Percentiles rank a stretch among this genome's conserved stretches.
Conservation (phyloP, 2,888 invertebrate genomes). For the Xiphydria camelus region DNA sequence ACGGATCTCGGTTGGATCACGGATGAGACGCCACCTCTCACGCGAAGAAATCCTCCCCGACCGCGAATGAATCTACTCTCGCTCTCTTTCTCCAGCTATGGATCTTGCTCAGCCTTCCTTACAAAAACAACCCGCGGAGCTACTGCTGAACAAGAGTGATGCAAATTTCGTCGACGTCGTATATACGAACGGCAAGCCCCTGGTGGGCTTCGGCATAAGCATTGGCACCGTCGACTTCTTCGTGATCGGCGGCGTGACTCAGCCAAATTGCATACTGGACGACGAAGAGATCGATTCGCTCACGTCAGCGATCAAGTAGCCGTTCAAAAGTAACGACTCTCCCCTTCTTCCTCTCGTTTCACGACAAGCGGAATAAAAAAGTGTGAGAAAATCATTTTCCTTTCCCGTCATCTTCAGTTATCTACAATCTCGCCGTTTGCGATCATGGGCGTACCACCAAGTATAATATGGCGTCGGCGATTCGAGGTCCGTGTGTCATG, state of each 20-base stretch:
- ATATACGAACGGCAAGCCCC: constrained; percentile 52
- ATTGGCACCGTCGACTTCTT: constrained; percentile 58
- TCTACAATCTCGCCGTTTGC: constrained; percentile 36
- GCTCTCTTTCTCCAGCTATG: constrained; percentile 39
- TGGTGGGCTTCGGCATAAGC: constrained; percentile 47
- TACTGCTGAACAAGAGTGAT: constrained; percentile 49
- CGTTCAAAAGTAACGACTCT: background rate
- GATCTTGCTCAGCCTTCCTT: constrained; percentile 57
- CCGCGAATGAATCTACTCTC: background rate
- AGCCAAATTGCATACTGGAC: constrained; percentile 55
- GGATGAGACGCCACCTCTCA: constrained; percentile 45
- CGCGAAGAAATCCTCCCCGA: background rate
- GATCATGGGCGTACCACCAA: constrained; percentile 32
- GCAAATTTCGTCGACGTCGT: constrained; percentile 53
- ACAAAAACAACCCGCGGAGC: constrained; percentile 44
- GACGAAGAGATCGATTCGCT: constrained; percentile 13
- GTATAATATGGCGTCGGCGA: constrained; percentile 34
- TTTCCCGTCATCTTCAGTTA: constrained; percentile 24
- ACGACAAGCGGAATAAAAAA: background rate
- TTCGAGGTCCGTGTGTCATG: constrained; percentile 27
- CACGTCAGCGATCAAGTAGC: background rate
- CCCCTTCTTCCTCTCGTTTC: background rate
- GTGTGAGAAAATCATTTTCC: constrained; percentile 3
- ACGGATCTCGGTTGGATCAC: constrained; percentile 57
- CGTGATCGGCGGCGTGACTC: constrained; percentile 57